Evolutionary conservation across 2,113 vertebrate genomes (phyloP), one percentile per base, ranked within the genome.

Genomic region (Cranoglanis bouderius): DNA sequence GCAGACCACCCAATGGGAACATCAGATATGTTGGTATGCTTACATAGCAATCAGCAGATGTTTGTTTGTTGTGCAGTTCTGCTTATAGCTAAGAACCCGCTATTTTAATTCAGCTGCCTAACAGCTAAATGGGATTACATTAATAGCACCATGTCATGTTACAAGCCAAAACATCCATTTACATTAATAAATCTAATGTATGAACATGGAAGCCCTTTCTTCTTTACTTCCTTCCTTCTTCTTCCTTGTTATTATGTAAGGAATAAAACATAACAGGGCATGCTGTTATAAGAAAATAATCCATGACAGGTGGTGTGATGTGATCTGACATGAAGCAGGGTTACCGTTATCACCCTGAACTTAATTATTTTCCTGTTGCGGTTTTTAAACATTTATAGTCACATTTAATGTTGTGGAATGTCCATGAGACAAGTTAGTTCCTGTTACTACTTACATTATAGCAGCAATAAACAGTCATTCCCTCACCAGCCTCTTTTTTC

Each of bases 11-110:
- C 77, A 40, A 2, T n/a, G 24, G 46, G 49, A 82, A 70, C 49
- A 40, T 70, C 32, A 55, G 49, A 55, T 43, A 82, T 3, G 10
- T 32, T 26, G 2, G 14, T 13, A 18, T n/a, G 19, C 78, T 72
- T 81, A 46, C 61, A n/a, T 6, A 43, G 61, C 49, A 82, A 82
- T 82, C 49, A 57, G 40, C 86, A 55, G 78, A 82, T 43, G 55
- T 51, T 55, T 78, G 72, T 70, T 55, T 61, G 72, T 70, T 77
- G 72, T 86, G 85, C 85, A n/a, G 26, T 57, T 67, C 32, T 53
- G 86, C 63, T 55, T 87, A 51, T 49, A 46, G 38, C 63, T 84
- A 46, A 19, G 40, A 49, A 24, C n/a, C 67, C 6, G 13, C n/a
- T 43, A 4, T 82, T 65, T 40, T 87, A 35, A 82, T 67, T 21